Evolutionary conservation across 2,797 vertebrate species (phyloP), one percentile per base, ranked within the genome.

Genomic region (Sebastes matsubarae): DNA sequence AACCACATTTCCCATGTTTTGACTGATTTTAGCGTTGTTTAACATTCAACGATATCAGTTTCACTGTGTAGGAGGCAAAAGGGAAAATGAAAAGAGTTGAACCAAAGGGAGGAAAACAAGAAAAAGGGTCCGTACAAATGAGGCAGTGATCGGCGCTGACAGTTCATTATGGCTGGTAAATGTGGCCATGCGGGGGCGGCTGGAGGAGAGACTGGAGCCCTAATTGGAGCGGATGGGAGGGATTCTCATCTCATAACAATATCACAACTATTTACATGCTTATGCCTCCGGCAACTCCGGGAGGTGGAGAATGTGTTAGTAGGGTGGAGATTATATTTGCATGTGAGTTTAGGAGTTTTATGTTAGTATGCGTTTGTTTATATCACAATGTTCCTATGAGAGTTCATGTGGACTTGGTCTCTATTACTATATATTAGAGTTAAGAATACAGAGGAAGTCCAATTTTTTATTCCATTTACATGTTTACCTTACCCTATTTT

Each of bases 101-200:
- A 85, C 54, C 29, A 77, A 76, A 84, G 63, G 68, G 16, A 80
- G 38, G 71, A 84, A 89, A 92, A 84, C 81, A 79, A 66, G 73
- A 69, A 73, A 85, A 83, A 77, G 77, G 76, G 50, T 72, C 76
- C 77, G 74, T 89, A 90, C 88, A 91, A 94, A 95, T 88, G 86
- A 93, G 88, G 85, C 85, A 61, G 80, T 93, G 92, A 94, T 94
- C 75, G 18, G 38, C 83, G 85, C 77, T 90, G 92, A 94, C 94
- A 94, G 89, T 92, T 94, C 91, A 95, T 95, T 93, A 95, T 92
- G 91, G 87, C 87, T 88, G 90, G 92, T 92, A 92, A 94, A 92
- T 82, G 87, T 24, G 4, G 84, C 77, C 68, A 69, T 88, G 90
- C 38, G 81, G 90, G 88, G 88, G 87, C 24, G 64, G 85, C 75